Percentiles rank a stretch among this genome's conserved stretches.
phyloP scores from a whole-genome alignment of 35 echinoderm and acorn worm species.

The Chiridota heheva region DNA sequence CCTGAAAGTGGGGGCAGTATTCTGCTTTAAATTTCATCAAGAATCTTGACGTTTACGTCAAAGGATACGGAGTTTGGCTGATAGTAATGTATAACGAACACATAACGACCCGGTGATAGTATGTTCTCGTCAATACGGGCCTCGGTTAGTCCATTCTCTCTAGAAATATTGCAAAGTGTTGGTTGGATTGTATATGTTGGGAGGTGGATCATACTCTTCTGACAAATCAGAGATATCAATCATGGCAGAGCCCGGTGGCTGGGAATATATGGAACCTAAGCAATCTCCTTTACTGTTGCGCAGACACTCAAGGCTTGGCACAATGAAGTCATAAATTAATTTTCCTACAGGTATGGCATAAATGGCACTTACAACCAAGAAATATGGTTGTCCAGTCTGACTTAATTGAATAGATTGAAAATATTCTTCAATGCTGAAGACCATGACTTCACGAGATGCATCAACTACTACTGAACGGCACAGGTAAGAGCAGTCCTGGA shows the following conservation, averaged over 20 bases:
- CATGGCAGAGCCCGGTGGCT: constrained; percentile 40
- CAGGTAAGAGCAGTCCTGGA: constrained; percentile 87
- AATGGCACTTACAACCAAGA: constrained; percentile 77
- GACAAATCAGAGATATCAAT: constrained; percentile 42
- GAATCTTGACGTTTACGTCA: constrained; percentile 71
- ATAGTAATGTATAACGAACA: constrained; percentile 93
- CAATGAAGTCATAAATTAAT: no score
- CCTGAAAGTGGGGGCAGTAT: constrained; percentile 97
- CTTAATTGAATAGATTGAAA: constrained; percentile 31
- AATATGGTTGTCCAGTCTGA: constrained; percentile 54
- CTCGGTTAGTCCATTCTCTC: constrained; percentile 22
- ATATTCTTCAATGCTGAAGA: constrained; percentile 57
- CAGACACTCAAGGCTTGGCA: no score
- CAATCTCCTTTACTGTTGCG: no score
- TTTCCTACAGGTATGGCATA: no score
- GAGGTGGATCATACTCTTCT: constrained; percentile 20
- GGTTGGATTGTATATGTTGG: constrained; percentile 57
- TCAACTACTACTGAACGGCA: constrained; percentile 80
- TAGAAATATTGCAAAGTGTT: constrained; percentile 38
- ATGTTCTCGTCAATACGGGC: constrained; percentile 26
- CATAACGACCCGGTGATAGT: constrained; percentile 49
- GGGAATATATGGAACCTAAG: constrained; percentile 51
- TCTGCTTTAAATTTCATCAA: constrained; percentile 76
- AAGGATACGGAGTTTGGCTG: constrained; percentile 67
- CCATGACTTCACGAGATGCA: constrained; percentile 45